Evolutionary conservation across 1,140 invertebrate genomes (phyloP).

Genomic region (Callitettix versicolor): DNA sequence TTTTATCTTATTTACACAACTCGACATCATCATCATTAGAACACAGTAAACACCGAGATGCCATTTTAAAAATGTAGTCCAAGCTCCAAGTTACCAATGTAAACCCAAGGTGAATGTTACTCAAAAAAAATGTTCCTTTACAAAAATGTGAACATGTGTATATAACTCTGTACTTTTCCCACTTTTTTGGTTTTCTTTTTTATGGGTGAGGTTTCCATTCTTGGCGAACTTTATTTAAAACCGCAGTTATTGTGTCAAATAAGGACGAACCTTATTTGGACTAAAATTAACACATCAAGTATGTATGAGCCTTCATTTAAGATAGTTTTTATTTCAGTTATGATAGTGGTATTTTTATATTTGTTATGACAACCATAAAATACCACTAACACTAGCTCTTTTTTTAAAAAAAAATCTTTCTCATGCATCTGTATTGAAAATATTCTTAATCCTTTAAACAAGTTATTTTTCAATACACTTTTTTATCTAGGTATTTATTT

Average conservation of each 20-base stretch:
- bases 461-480: no score
- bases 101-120: background rate
- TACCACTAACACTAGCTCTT: no score
- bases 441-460: no score
- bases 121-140: background rate
- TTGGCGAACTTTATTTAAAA: background rate
- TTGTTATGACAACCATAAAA: no score
- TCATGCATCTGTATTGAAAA: no score
- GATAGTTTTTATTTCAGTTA: no score
- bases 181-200: no score
- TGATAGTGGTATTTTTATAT: no score
- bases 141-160: background rate
- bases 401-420: no score
- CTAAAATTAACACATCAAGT: background rate
- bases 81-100: constrained; percentile 6
- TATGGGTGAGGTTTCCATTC: background rate
- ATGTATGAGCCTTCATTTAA: no score
- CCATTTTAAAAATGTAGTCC: constrained; percentile 4
- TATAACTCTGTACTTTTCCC: background rate
- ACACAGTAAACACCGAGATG: background rate
- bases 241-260: background rate
- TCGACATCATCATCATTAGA: constrained; percentile 4
- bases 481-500: no score
- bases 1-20: constrained; percentile 3
- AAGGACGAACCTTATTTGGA: constrained; percentile 1